Evolutionary conservation across 2,113 vertebrate genomes (phyloP).

Genomic region (Hippocampus mohnikei): DNA sequence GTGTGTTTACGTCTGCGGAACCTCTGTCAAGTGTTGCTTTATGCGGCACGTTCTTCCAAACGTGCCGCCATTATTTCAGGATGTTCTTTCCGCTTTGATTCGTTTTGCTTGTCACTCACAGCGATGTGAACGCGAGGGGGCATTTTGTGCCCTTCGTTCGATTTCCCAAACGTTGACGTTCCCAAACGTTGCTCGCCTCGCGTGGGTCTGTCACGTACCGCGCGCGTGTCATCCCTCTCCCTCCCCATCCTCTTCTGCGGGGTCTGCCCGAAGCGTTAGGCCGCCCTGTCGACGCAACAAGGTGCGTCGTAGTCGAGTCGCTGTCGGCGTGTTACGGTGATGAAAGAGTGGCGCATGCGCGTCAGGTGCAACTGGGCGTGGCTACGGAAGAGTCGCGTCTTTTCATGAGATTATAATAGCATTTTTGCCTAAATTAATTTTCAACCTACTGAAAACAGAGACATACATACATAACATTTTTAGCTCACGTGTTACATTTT

Average conservation of each 20-base stretch:
- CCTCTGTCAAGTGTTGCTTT: not conserved
- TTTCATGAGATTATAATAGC: not conserved
- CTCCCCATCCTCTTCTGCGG: conserved; percentile 3
- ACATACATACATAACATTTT: no score
- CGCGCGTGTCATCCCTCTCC: not conserved
- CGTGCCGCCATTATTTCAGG: not conserved
- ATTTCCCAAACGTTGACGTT: not conserved
- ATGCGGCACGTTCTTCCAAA: not conserved
- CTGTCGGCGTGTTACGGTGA: not conserved
- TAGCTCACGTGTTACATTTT: no score
- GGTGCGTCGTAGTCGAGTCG: conserved; percentile 16
- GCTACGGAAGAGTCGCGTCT: not conserved
- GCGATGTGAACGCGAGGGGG: conserved; percentile 12
- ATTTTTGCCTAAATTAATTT: no score
- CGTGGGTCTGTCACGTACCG: conserved; percentile 13
- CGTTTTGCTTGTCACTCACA: not conserved
- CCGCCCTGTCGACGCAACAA: conserved; percentile 14
- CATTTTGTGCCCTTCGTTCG: conserved; percentile 9
- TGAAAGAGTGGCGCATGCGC: not conserved
- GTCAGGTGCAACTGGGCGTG: not conserved
- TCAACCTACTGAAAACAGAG: no score
- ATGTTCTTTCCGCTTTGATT: not conserved
- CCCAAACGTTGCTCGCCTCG: conserved; percentile 1
- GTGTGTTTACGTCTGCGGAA: conserved; percentile 1
- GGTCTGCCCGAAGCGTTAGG: conserved; percentile 17